A percentile compares a stretch with the other conserved stretches of the same genome.
Conservation (phyloP, 2,113 vertebrate genomes). For the Plecotus auritus region DNA sequence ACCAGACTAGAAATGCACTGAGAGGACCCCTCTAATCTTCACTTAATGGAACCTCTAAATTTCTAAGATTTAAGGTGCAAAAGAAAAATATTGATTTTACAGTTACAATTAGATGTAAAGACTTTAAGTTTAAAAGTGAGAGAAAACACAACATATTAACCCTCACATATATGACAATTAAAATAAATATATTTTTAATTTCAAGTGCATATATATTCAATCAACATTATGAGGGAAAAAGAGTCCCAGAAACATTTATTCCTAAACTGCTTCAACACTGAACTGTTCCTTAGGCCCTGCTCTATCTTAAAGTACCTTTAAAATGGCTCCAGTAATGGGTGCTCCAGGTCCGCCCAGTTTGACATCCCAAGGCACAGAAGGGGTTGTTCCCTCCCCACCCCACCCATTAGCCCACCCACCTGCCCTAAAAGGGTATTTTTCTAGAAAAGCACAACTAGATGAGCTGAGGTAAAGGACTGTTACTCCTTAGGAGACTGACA, state of each 20-base stretch:
- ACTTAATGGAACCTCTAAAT: constrained; percentile 8
- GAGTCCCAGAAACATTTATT: not conserved
- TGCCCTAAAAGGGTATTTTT: not conserved
- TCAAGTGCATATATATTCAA: constrained; percentile 53
- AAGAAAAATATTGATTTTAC: constrained; percentile 46
- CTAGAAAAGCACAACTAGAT: constrained; percentile 37
- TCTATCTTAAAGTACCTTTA: not conserved
- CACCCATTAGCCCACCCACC: not conserved
- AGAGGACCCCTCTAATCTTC: not conserved
- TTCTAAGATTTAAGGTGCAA: constrained; percentile 63
- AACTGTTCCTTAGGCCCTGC: not conserved
- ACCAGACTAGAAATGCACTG: not conserved
- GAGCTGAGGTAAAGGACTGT: not conserved
- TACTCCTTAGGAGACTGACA: not conserved
- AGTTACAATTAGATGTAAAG: constrained; percentile 36
- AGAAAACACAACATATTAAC: constrained; percentile 20
- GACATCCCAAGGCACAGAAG: constrained; percentile 71
- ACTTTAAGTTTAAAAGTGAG: constrained; percentile 38
- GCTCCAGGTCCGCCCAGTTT: not conserved
- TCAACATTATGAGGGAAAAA: not conserved
- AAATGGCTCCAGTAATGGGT: not conserved
- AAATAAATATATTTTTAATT: constrained; percentile 70
- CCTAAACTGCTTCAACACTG: not conserved
- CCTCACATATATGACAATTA: constrained; percentile 55
- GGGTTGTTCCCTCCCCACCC: constrained; percentile 3